Evolutionary conservation across 2,888 invertebrate genomes (phyloP).

Genomic region (Lepidocyrtoides sp.): DNA sequence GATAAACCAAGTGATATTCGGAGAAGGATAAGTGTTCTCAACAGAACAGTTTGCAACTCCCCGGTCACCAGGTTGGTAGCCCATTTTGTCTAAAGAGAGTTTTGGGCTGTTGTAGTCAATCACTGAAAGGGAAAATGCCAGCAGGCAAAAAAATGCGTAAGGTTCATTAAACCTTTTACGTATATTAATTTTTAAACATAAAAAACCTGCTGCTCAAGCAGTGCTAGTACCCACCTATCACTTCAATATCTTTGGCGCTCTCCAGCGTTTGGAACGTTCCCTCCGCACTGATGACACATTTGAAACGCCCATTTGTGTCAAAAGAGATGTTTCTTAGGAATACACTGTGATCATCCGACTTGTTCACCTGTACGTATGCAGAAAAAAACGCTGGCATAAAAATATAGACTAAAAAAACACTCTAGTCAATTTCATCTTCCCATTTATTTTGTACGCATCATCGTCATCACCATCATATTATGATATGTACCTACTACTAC

Average conservation of each 20-base stretch:
- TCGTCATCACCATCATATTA: too few relatives aligned
- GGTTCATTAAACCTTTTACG: background rate
- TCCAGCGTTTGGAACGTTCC: slow-evolving; percentile 79
- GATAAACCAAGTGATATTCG: slow-evolving; percentile 82
- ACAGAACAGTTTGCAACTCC: slow-evolving; percentile 80
- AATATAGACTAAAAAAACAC: background rate
- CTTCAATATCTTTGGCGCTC: slow-evolving; percentile 77
- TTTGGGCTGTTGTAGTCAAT: slow-evolving; percentile 82
- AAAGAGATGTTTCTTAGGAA: slow-evolving; percentile 79
- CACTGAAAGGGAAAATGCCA: slow-evolving; percentile 59
- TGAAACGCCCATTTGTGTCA: slow-evolving; percentile 80
- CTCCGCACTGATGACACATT: slow-evolving; percentile 82
- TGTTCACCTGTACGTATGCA: slow-evolving; percentile 70
- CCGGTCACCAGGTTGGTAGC: slow-evolving; percentile 78
- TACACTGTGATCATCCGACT: slow-evolving; percentile 81
- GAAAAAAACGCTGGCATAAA: background rate
- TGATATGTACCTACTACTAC: too few relatives aligned
- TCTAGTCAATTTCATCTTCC: background rate
- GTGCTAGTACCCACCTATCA: slow-evolving; percentile 76
- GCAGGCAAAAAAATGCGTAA: slow-evolving; percentile 5
- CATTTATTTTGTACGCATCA: slow-evolving; percentile 13
- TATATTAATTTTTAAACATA: background rate
- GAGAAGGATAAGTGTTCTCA: slow-evolving; percentile 79
- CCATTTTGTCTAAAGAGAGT: slow-evolving; percentile 79
- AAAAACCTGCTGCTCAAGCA: background rate